A percentile compares a stretch with the other conserved stretches of the same genome.
Conservation (phyloP, 2,888 invertebrate species). For the Cerastoderma edule region DNA sequence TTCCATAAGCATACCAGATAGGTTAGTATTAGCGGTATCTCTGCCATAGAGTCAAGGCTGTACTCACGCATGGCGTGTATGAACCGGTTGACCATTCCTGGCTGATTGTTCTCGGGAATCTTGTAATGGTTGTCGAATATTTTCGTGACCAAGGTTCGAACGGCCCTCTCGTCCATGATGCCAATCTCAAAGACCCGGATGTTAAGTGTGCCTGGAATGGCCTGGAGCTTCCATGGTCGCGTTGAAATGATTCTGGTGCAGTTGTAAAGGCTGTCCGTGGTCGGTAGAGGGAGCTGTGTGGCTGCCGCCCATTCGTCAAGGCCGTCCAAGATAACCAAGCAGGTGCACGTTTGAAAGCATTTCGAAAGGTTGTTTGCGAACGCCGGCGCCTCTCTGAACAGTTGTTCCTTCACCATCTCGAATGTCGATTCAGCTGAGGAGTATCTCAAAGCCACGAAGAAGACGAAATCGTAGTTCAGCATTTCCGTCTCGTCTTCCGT, state of each 20-base stretch:
- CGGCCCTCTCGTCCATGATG: conserved; percentile 9
- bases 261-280: background rate
- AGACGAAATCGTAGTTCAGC: conserved; percentile 20
- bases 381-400: conserved; percentile 10
- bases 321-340: conserved; percentile 19
- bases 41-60: conserved; percentile 12
- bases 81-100: conserved; percentile 8
- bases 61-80: conserved; percentile 6
- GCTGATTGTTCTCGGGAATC: background rate
- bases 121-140: conserved; percentile 8
- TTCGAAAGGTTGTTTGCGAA: background rate
- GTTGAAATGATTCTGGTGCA: conserved; percentile 20
- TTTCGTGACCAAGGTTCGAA: conserved; percentile 16
- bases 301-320: conserved; percentile 20
- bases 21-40: conserved; percentile 17
- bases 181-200: conserved; percentile 15
- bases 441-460: background rate
- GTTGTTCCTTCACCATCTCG: conserved; percentile 13
- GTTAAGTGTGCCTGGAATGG: conserved; percentile 2
- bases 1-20: conserved; percentile 25
- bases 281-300: background rate
- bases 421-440: background rate
- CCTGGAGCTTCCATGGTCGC: conserved; percentile 18
- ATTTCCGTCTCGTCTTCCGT: conserved; percentile 24
- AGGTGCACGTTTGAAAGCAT: background rate